Percentiles rank a stretch among this genome's conserved stretches.
phyloP scores from a whole-genome alignment of 2,888 invertebrate genomes.

The Dilophus febrilis region DNA sequence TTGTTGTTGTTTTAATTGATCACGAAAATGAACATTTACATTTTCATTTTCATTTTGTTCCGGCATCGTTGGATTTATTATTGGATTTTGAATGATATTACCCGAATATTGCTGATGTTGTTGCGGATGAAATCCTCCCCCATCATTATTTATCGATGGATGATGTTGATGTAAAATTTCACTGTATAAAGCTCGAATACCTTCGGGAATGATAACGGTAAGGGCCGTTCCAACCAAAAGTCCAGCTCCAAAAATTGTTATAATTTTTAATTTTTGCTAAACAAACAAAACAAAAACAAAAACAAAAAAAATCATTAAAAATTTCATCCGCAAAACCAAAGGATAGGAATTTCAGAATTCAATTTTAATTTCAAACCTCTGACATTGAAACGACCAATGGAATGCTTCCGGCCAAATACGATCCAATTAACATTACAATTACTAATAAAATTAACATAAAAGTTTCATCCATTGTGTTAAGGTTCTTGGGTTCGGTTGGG shows the following conservation, averaged over 20 bases:
- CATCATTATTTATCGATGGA: constrained; percentile 8
- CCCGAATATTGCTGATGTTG: constrained; percentile 21
- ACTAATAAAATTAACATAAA: constrained; percentile 65
- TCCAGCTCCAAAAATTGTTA: constrained; percentile 93
- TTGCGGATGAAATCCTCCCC: background rate
- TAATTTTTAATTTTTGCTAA: constrained; percentile 85
- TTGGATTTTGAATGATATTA: constrained; percentile 13
- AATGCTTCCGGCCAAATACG: constrained; percentile 87
- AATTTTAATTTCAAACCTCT: too few species aligned
- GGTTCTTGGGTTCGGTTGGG: background rate
- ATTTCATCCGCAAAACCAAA: too few species aligned
- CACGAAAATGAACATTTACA: constrained; percentile 31
- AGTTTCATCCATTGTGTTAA: constrained; percentile 59
- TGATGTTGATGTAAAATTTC: constrained; percentile 21
- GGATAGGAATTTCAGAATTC: too few species aligned
- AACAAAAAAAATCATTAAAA: too few species aligned
- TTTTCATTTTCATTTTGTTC: too few species aligned
- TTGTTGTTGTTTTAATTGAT: constrained; percentile 40
- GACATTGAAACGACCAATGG: constrained; percentile 88
- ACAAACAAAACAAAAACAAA: too few species aligned
- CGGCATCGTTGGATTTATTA: background rate
- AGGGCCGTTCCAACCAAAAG: constrained; percentile 92
- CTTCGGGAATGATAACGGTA: constrained; percentile 97
- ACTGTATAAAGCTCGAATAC: constrained; percentile 65
- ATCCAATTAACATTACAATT: constrained; percentile 88